phyloP scores from a whole-genome alignment of 2,888 invertebrate species.

The Xestia c-nigrum region DNA sequence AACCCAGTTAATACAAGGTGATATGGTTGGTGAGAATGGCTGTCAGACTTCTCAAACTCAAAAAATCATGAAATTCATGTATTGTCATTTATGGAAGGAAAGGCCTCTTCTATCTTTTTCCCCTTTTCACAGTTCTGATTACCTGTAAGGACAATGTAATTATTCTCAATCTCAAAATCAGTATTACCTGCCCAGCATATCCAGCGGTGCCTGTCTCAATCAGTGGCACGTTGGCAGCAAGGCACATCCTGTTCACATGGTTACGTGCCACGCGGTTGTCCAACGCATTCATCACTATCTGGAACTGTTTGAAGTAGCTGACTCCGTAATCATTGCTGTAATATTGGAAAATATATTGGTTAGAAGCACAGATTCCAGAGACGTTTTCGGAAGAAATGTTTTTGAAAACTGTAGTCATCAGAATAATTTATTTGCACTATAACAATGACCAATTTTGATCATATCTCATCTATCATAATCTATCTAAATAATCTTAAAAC shows the following conservation, averaged over 20 bases:
- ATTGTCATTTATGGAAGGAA: too few species aligned
- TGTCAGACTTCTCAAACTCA: not conserved
- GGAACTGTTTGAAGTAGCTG: conserved; percentile 97
- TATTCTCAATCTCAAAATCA: not conserved
- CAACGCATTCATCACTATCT: conserved; percentile 98
- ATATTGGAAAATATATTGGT: conserved; percentile 59
- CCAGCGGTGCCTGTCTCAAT: conserved; percentile 99
- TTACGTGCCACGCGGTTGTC: conserved; percentile 99
- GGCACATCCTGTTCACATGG: conserved; percentile 99
- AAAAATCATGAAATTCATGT: too few species aligned
- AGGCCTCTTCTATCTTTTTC: too few species aligned
- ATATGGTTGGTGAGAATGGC: not conserved
- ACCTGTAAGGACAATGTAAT: not conserved
- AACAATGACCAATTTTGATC: too few species aligned
- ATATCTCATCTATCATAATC: not conserved
- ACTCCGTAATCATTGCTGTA: conserved; percentile 96
- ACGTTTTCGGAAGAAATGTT: too few species aligned
- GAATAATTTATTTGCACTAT: too few species aligned
- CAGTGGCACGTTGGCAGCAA: conserved; percentile 98
- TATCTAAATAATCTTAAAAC: too few species aligned
- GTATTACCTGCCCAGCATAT: conserved; percentile 96
- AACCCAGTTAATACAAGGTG: not conserved
- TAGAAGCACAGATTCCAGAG: not conserved
- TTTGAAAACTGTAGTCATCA: too few species aligned
- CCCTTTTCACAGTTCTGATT: too few species aligned